Evolutionary conservation across 2,113 vertebrate genomes (phyloP).

Genomic region (Mugil cephalus): DNA sequence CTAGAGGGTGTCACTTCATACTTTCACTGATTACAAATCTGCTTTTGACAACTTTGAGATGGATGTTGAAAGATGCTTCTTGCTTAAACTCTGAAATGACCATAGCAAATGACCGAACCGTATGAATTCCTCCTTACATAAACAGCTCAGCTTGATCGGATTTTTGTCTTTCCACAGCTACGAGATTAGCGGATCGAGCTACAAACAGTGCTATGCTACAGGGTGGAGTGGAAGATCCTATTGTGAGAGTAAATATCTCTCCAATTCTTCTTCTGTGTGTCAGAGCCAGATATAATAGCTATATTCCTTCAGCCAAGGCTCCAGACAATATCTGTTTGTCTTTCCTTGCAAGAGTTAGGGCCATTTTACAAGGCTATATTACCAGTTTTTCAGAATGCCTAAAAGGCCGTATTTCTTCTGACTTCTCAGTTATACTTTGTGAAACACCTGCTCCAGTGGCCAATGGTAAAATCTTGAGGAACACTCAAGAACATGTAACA

Average conservation of each 20-base stretch:
- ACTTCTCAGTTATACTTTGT: slow-evolving; percentile 67
- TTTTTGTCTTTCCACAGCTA: slow-evolving; percentile 59
- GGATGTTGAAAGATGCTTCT: not conserved
- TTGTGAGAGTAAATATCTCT: slow-evolving; percentile 68
- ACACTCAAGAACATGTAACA: accelerated
- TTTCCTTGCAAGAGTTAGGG: no score
- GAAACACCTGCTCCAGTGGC: not conserved
- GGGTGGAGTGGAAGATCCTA: slow-evolving; percentile 63
- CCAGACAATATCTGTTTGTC: not conserved
- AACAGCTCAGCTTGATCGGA: not conserved
- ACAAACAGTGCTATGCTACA: slow-evolving; percentile 20
- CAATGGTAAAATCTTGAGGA: slow-evolving; percentile 33
- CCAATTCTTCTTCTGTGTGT: not conserved
- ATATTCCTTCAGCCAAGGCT: not conserved
- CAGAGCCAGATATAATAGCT: not conserved
- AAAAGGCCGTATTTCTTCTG: not conserved
- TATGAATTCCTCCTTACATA: not conserved
- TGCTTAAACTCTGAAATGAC: not conserved
- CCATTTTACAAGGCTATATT: no score
- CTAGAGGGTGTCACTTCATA: not conserved
- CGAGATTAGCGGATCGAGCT: slow-evolving; percentile 40
- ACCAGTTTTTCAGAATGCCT: no score
- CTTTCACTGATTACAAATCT: slow-evolving; percentile 32
- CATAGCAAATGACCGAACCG: not conserved
- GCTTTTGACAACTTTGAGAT: not conserved